Percentiles rank a stretch among this genome's conserved stretches.
phyloP scores from a whole-genome alignment of 30 jellyfish, hydroid and myxozoan species.

The Aurelia aurita region DNA sequence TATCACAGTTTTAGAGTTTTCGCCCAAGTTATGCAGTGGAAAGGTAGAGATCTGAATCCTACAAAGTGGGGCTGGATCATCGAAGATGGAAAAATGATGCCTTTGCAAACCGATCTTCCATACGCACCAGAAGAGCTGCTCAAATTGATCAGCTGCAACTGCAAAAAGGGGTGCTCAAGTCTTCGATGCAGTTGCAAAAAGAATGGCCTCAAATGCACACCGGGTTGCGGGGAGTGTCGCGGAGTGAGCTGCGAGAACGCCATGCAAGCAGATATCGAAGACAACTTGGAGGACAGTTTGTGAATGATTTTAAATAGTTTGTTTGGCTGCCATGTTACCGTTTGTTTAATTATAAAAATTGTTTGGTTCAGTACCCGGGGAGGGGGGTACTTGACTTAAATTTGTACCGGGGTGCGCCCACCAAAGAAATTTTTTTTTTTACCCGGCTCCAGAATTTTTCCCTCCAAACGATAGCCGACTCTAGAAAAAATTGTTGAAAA shows the following conservation, averaged over 20 bases:
- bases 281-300: too few species aligned
- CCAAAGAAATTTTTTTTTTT: too few species aligned
- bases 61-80: constrained; percentile 67
- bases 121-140: constrained; percentile 76
- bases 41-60: constrained; percentile 66
- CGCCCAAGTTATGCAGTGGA: constrained; percentile 57
- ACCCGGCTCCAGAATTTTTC: too few species aligned
- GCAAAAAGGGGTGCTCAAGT: constrained; percentile 68
- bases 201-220: constrained; percentile 57
- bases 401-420: too few species aligned
- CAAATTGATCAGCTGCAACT: constrained; percentile 63
- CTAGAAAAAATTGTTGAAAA: too few species aligned
- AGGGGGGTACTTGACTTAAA: too few species aligned
- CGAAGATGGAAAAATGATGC: constrained; percentile 37
- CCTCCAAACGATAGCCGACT: too few species aligned
- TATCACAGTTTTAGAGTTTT: constrained; percentile 55
- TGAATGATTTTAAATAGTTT: too few species aligned
- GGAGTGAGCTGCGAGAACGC: constrained; percentile 69
- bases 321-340: too few species aligned
- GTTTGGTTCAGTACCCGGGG: too few species aligned
- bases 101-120: constrained; percentile 57
- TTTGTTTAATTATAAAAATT: too few species aligned
- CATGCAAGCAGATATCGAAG: constrained; percentile 54
- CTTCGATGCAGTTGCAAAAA: constrained; percentile 75
- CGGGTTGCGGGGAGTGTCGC: constrained; percentile 71